Evolutionary conservation across 1,140 invertebrate genomes (phyloP).

Genomic region (Proctacanthus coquilletti): DNA sequence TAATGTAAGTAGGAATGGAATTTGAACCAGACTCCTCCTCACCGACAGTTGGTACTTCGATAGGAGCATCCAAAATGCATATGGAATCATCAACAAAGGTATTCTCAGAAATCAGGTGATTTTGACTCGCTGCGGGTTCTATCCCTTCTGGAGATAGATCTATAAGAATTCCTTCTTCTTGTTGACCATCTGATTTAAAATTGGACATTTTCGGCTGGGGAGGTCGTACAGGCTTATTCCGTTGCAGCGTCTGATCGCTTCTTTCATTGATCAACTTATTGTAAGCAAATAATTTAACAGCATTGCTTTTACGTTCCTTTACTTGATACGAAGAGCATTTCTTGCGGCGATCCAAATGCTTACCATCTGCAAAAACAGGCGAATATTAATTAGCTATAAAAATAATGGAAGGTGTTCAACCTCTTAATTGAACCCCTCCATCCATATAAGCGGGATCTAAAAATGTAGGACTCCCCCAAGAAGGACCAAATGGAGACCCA

Average conservation of each 20-base stretch:
- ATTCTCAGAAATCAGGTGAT: not conserved
- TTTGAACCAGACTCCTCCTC: constrained; percentile 4
- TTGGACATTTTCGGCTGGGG: constrained; percentile 30
- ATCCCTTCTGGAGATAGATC: constrained; percentile 45
- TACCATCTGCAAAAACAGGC: too few relatives aligned
- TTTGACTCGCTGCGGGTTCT: too few relatives aligned
- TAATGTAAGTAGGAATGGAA: constrained; percentile 8
- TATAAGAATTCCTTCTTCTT: constrained; percentile 38
- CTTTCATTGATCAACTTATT: constrained; percentile 55
- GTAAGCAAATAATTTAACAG: constrained; percentile 58
- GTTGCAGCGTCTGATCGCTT: constrained; percentile 9
- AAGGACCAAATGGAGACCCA: constrained; percentile 57
- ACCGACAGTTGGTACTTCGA: constrained; percentile 42
- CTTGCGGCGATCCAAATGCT: constrained; percentile 13
- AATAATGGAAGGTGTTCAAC: too few relatives aligned
- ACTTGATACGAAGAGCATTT: constrained; percentile 32
- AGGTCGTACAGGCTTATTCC: constrained; percentile 32
- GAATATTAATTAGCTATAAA: too few relatives aligned
- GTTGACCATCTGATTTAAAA: constrained; percentile 25
- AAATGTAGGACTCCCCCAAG: constrained; percentile 70
- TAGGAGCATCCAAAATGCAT: constrained; percentile 61
- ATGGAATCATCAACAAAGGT: constrained; percentile 26
- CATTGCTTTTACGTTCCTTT: constrained; percentile 34
- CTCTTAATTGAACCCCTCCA: constrained; percentile 72
- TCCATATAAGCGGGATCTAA: constrained; percentile 69